A percentile compares a stretch with the other conserved stretches of the same genome.
Conservation (phyloP, 2,888 invertebrate genomes). For the Gari tellinella region DNA sequence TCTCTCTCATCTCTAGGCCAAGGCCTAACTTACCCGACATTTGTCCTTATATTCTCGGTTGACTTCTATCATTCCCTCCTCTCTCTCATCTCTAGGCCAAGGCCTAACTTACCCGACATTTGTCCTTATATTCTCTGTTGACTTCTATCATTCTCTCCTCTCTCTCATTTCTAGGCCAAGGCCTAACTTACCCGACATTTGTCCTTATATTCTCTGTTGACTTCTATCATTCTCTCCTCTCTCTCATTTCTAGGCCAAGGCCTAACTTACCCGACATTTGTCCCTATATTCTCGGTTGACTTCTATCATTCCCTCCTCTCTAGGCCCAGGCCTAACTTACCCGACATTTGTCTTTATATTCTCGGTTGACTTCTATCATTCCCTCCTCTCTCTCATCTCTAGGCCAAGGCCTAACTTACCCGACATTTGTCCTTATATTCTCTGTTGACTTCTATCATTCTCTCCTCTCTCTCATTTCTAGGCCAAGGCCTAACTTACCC, state of each 20-base stretch:
- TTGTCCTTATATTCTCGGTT: constrained; percentile 84
- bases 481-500: no score
- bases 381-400: constrained; percentile 98
- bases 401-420: no score
- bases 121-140: no score
- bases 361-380: constrained; percentile 84
- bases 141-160: no score
- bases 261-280: constrained; percentile 82
- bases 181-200: constrained; percentile 83
- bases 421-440: no score
- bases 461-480: no score
- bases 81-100: constrained; percentile 98
- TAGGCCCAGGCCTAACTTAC: no score
- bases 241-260: no score
- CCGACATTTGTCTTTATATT: constrained; percentile 83
- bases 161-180: no score
- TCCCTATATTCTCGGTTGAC: constrained; percentile 83
- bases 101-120: no score
- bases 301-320: constrained; percentile 91
- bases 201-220: constrained; percentile 83
- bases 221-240: constrained; percentile 90
- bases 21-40: constrained; percentile 81
- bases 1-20: no score
- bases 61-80: constrained; percentile 89
- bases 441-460: no score